Conservation (phyloP, 2,888 invertebrate species). For the Heliconius ethilla region DNA sequence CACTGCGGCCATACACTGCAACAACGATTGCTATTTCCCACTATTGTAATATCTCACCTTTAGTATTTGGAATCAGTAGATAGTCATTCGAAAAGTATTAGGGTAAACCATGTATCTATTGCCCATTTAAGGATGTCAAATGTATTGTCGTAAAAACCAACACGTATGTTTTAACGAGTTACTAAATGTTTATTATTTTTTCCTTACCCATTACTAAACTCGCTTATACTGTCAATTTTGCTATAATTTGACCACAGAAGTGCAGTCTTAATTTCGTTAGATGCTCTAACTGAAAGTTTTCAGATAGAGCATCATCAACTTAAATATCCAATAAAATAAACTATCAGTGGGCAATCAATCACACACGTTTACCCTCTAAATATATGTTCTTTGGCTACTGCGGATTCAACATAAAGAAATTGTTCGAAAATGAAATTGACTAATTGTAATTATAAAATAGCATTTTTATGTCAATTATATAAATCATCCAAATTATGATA, state of each 20-base stretch:
- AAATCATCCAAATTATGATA: not conserved
- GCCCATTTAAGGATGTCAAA: not conserved
- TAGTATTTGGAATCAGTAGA: not conserved
- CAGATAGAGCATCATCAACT: too few species aligned
- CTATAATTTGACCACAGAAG: not conserved
- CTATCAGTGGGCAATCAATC: not conserved
- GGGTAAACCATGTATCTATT: not conserved
- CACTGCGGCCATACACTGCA: conserved; percentile 58
- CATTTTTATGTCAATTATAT: conserved; percentile 3
- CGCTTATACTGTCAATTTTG: not conserved
- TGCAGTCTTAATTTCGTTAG: too few species aligned
- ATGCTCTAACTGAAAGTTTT: too few species aligned
- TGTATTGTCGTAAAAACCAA: not conserved
- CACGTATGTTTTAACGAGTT: not conserved
- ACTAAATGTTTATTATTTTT: not conserved
- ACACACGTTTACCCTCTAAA: not conserved
- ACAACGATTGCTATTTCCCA: conserved; percentile 60
- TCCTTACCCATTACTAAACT: not conserved
- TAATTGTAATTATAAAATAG: not conserved
- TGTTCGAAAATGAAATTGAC: not conserved
- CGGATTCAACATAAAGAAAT: not conserved
- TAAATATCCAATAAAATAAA: too few species aligned
- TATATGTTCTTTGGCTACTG: not conserved
- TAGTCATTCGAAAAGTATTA: not conserved
- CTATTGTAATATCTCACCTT: conserved; percentile 52